Evolutionary conservation across 2,113 vertebrate species (phyloP), one percentile per base, ranked within the genome.

Genomic region (Morphnarchus princeps): DNA sequence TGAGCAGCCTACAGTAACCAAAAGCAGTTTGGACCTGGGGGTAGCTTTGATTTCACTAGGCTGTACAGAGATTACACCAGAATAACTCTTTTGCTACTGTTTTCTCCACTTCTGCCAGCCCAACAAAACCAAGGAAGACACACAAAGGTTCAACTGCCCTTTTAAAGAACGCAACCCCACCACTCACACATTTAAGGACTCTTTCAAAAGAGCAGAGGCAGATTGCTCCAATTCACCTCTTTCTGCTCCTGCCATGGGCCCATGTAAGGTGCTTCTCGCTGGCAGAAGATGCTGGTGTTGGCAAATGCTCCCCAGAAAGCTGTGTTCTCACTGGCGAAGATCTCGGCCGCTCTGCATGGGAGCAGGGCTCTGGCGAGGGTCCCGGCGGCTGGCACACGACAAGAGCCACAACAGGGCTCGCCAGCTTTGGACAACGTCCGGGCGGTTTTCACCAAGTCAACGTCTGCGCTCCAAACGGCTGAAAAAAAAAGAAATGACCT

Each of bases 381-480:
- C 28, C 25, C 1, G 1, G 45, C 0, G 0, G 47, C 62, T 69
- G 67, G 28, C 54, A 52, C 22, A 17, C 2, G 3, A 25, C 0
- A 0, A 55, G 34, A 61, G 22, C 45, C 1, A 2, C 25, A 7
- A 19, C 7, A 8, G n/a, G n/a, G 42, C 34, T 78, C 7, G 2
- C 24, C 80, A 83, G n/a, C 57, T 72, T 49, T 52, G 47, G 55
- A 50, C 13, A 50, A 25, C 5, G 29, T 38, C 54, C 0, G 3
- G 62, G 22, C 4, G 12, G 8, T 59, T 72, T 38, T 38, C 59
- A 61, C 32, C 17, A n/a, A 18, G 34, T 61, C 57, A 45, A 52
- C 0, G 2, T 10, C 69, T 45, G 28, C 67, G 61, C 78, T 58
- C 47, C 26, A 11, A 82, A 66, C 4, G 38, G 36, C 50, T 28